A percentile compares a stretch with the other conserved stretches of the same genome.
Evolutionary conservation across 2,888 invertebrate species (phyloP).

Genomic region (Leuctra nigra): DNA sequence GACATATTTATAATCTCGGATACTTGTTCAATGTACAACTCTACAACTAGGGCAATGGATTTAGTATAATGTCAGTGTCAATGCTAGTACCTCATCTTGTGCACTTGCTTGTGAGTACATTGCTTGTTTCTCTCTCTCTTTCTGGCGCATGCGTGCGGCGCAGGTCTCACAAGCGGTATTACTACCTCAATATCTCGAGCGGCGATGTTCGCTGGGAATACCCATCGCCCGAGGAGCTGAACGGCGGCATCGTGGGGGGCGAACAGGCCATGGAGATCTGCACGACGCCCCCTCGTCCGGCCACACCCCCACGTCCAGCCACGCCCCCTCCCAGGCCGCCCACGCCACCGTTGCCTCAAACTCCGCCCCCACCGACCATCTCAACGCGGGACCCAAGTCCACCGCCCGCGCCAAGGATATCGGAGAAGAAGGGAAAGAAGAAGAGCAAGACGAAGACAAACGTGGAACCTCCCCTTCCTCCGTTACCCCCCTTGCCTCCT

Average conservation of each 20-base stretch:
- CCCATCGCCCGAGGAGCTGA: conserved; percentile 36
- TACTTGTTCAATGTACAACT: too few relatives aligned
- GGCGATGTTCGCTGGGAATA: conserved; percentile 60
- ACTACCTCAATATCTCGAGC: conserved; percentile 53
- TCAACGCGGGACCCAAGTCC: conserved; percentile 39
- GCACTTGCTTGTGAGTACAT: conserved; percentile 20
- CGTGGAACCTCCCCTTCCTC: conserved; percentile 31
- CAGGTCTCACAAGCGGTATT: conserved; percentile 60
- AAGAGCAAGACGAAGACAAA: background rate
- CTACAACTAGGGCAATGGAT: too few relatives aligned
- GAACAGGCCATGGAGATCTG: conserved; percentile 27
- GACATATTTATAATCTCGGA: too few relatives aligned
- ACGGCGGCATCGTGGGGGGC: conserved; percentile 15
- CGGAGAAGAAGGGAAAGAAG: conserved; percentile 11
- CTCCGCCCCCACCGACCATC: conserved; percentile 26
- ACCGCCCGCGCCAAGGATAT: conserved; percentile 40
- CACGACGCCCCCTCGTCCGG: conserved; percentile 28
- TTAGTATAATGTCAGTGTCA: too few relatives aligned
- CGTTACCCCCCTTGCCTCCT: conserved; percentile 32
- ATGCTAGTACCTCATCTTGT: too few relatives aligned
- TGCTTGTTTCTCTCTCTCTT: background rate
- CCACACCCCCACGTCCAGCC: conserved; percentile 27
- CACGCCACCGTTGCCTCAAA: too few relatives aligned
- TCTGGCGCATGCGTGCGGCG: conserved; percentile 1
- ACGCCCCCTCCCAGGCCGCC: conserved; percentile 37